Evolutionary conservation across 2,888 invertebrate species (phyloP).

Genomic region (Linnaemya tessellans): DNA sequence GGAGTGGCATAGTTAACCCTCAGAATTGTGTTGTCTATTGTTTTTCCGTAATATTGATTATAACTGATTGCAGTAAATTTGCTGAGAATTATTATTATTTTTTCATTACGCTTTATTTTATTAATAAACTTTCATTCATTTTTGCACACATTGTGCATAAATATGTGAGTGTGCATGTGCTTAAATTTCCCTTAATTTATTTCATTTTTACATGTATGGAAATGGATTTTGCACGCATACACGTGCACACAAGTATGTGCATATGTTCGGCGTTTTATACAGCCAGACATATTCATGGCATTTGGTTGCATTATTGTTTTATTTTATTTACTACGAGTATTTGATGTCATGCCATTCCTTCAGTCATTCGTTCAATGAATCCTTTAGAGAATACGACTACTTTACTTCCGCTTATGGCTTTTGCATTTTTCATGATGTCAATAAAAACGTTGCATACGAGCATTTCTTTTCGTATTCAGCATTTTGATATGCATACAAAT

Average conservation of each 20-base stretch:
- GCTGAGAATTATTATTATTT: no score
- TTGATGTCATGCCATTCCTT: constrained; percentile 9
- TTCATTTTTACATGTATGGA: background rate
- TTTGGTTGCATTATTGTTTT: constrained; percentile 40
- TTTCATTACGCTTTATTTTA: no score
- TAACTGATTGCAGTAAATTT: no score
- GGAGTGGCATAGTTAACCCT: no score
- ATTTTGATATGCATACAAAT: constrained; percentile 24
- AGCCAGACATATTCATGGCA: constrained; percentile 26
- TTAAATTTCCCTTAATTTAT: background rate
- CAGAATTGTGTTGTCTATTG: no score
- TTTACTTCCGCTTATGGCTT: constrained; percentile 71
- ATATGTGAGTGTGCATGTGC: background rate
- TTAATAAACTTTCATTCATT: no score
- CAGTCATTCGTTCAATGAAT: constrained; percentile 30
- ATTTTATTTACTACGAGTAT: constrained; percentile 33
- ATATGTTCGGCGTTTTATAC: background rate
- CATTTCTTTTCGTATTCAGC: constrained; percentile 29
- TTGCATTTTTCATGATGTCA: constrained; percentile 69
- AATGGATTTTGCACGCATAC: background rate
- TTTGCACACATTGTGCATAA: no score
- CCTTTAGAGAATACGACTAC: constrained; percentile 59
- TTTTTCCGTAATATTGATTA: no score
- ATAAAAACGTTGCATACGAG: constrained; percentile 67
- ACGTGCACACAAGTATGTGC: background rate